Evolutionary conservation across 2,888 invertebrate genomes (phyloP), one percentile per base, ranked within the genome.

Genomic region (Mythimna pallens): DNA sequence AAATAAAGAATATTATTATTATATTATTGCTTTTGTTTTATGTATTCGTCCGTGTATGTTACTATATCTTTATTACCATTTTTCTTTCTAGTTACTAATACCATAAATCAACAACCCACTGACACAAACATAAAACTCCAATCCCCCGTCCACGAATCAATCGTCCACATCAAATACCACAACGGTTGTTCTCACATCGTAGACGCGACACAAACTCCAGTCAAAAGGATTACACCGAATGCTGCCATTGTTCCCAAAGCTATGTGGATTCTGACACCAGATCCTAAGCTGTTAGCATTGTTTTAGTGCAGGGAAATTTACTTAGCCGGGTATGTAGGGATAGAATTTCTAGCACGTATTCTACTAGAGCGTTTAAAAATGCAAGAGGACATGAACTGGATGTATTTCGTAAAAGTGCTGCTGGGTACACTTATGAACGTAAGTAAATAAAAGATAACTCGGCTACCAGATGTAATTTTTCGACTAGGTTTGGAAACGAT

Each of bases 231-330:
- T 86, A 81, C 69, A 78, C 70, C 14, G 75, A 78, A 75, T 66
- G 65, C 70, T 55, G 52, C 67, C 70, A 73, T 84, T 81, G 82
- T 84, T 67, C 62, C 62, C 20, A 76, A 81, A 70, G 72, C 73
- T 76, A 69, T 70, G 71, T 80, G 65, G 67, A 84, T 81, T 65
- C 67, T 81, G 72, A 81, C 81, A 67, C 61, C 69, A 73, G 82
- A 81, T 73, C 65, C 81, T 83, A 81, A 73, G 82, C 82, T 84
- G 82, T 70, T 77, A 67, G 81, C 80, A 84, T 81, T 84, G 84
- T 72, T 70, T 82, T 76, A 76, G 82, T 82, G 84, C 65, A 73
- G 69, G 59, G 62, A 80, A 79, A 79, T 80, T 80, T 83, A 80
- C 80, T 70, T 80, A 73, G 73, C 65, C 52, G 47, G 50, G 67